Conservation (phyloP, 2,888 invertebrate genomes). For the Nomada ferruginata region DNA sequence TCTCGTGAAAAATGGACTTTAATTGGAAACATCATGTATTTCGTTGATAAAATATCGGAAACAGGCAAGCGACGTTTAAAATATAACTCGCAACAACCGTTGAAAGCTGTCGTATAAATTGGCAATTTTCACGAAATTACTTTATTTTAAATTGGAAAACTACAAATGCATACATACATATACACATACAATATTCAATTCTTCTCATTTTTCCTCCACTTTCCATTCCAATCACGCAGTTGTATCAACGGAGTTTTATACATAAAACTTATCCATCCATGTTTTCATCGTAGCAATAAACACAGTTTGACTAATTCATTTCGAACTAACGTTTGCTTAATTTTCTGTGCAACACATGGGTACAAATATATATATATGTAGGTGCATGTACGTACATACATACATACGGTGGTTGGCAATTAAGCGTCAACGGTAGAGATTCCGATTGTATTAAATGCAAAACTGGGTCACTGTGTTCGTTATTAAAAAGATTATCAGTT, state of each 20-base stretch:
- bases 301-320: slow-evolving; percentile 33
- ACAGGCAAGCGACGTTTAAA: neutral
- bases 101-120: neutral
- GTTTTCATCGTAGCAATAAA: neutral
- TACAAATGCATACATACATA: neutral
- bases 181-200: neutral
- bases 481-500: slow-evolving; percentile 64
- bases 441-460: slow-evolving; percentile 59
- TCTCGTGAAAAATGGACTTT: slow-evolving; percentile 14
- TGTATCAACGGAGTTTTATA: neutral
- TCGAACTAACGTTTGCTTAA: slow-evolving; percentile 13
- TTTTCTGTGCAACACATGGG: slow-evolving; percentile 21
- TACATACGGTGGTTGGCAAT: slow-evolving; percentile 22
- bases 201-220: neutral
- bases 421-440: slow-evolving; percentile 44
- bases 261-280: neutral
- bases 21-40: neutral
- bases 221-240: neutral
- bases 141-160: neutral
- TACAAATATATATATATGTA: too few relatives aligned
- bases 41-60: neutral
- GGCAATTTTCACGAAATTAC: neutral
- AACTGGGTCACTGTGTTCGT: slow-evolving; percentile 61
- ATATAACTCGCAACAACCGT: neutral
- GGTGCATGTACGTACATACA: neutral